phyloP scores from a whole-genome alignment of 2,888 invertebrate species.

The Luffia ferchaultella region DNA sequence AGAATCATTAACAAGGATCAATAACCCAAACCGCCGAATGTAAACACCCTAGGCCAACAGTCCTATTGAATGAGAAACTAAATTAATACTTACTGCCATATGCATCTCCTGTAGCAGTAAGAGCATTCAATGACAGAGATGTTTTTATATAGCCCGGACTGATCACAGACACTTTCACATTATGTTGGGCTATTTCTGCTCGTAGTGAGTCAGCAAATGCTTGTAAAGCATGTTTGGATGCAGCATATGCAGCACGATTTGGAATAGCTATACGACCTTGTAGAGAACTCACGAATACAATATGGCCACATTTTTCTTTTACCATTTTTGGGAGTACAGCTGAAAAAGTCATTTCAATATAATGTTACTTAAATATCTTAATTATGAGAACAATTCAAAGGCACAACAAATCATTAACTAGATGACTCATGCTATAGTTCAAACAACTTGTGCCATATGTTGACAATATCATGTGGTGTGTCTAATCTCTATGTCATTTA shows the following conservation, averaged over 20 bases:
- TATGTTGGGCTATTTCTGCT: constrained; percentile 81
- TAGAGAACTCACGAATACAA: constrained; percentile 90
- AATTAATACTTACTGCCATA: constrained; percentile 73
- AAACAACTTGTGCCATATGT: no score
- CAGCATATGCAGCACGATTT: constrained; percentile 86
- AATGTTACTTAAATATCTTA: neutral
- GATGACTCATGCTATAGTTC: no score
- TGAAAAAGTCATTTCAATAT: constrained; percentile 42
- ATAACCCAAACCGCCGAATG: no score
- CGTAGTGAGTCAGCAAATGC: constrained; percentile 92
- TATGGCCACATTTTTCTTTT: constrained; percentile 75
- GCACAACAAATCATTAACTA: neutral
- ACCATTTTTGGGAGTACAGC: constrained; percentile 87
- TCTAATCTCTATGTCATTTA: no score
- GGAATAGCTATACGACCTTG: constrained; percentile 94
- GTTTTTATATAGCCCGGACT: constrained; percentile 93
- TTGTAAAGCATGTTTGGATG: constrained; percentile 94
- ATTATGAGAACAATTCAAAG: neutral
- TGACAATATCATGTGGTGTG: no score
- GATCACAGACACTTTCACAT: constrained; percentile 86
- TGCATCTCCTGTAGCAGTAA: constrained; percentile 79
- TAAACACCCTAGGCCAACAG: no score
- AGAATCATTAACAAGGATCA: neutral
- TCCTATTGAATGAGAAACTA: constrained; percentile 59
- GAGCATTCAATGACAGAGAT: constrained; percentile 89